Conservation (phyloP, 2,888 invertebrate species). For the Willowsia nigromaculata region DNA sequence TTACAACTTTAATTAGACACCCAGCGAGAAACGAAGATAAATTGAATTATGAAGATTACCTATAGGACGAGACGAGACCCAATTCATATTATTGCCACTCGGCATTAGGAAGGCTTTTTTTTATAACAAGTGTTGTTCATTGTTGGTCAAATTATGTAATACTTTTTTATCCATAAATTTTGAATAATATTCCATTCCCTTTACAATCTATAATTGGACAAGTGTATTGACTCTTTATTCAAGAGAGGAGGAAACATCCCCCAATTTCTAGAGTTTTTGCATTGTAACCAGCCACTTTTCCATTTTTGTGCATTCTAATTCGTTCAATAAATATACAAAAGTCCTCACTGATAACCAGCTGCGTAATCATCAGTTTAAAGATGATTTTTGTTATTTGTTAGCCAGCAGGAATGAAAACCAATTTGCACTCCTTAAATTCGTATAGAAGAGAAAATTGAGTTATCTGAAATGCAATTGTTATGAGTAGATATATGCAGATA, state of each 20-base stretch:
- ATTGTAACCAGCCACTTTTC: not conserved
- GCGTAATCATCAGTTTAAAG: conserved; percentile 26
- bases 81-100: not conserved
- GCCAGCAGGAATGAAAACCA: conserved; percentile 39
- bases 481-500: not conserved
- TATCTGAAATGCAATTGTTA: not conserved
- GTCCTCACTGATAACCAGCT: conserved; percentile 43
- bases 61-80: not conserved
- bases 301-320: not conserved
- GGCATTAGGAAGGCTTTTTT: too few species aligned
- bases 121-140: not conserved
- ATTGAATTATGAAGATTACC: not conserved
- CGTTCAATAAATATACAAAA: conserved; percentile 9
- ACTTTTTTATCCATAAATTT: not conserved
- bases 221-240: too few species aligned
- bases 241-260: too few species aligned
- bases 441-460: not conserved
- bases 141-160: not conserved
- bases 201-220: too few species aligned
- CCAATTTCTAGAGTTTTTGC: not conserved
- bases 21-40: not conserved
- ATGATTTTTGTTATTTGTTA: too few species aligned
- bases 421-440: conserved; percentile 20
- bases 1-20: not conserved
- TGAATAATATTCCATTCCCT: too few species aligned